Evolutionary conservation across 2,888 invertebrate genomes (phyloP), one percentile per base, ranked within the genome.

Genomic region (Baronia brevicornis): DNA sequence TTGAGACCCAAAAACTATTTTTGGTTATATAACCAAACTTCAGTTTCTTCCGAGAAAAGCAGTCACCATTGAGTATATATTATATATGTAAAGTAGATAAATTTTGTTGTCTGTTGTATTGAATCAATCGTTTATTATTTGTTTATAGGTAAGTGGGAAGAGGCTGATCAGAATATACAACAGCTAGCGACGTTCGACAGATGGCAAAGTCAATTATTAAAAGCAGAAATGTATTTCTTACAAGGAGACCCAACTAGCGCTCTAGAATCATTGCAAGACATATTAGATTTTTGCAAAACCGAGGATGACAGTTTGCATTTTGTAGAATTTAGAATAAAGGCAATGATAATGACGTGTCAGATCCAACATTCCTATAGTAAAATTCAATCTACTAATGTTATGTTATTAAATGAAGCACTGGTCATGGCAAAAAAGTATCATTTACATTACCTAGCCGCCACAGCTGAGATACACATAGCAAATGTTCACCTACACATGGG

Each of bases 401-500:
- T 85, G 58, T 77, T 82, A 46, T 75, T 90, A 26, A 89, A 90
- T 51, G 87, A 88, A 44, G 94, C 94, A 2, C 74, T 95, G n/a
- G 89, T 91, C 8, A 73, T 92, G 36, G 91, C 94, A 1, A 87
- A 88, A 41, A 87, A 88, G 20, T 91, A 93, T 48, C 90, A 94
- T 62, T 82, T 95, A 51, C 91, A 93, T 44, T 93, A 93, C 59
- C 87, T 93, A 43, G 88, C 89, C 24, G 90, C 93, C 0, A 64
- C 93, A 13, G 88, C 91, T 2, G 90, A 92, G 51, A 88, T 95
- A 78, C 90, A 94, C 54, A 87, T 95, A 27, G 94, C 94, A 0
- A 90, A 93, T 60, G 87, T 93, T 5, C 85, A 94, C 72, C 73
- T 95, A 17, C 82, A 89, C 39, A 88, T 94, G 86, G 91, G 90